A percentile compares a stretch with the other conserved stretches of the same genome.
These are phyloP conservation scores for Macrotis lagotis DNA, from an alignment of 2,113 vertebrate species.

Conservation along the genomic window DNA sequence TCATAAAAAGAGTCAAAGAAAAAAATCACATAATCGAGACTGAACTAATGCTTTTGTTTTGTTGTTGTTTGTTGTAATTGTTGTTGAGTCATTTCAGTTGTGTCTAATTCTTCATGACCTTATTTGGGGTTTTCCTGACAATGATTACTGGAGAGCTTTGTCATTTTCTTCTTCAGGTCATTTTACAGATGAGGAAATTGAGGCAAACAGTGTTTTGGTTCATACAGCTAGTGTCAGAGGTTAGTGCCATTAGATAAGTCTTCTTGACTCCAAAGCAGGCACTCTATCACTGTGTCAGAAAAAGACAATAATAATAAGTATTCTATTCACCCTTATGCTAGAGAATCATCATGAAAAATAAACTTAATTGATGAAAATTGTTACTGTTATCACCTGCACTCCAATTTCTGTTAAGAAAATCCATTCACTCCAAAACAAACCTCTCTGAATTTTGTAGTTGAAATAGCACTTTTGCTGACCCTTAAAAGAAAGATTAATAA, in stretches of 20 bases:
- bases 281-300: neutral
- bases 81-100: neutral
- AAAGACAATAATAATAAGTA: neutral
- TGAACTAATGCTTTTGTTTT: neutral
- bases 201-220: neutral
- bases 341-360: conserved; percentile 7
- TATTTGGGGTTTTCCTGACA: neutral
- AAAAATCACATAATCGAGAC: conserved; percentile 41
- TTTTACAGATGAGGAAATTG: neutral
- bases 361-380: conserved; percentile 1
- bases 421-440: conserved; percentile 27
- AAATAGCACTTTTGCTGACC: neutral
- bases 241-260: neutral
- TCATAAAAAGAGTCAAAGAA: neutral
- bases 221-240: neutral
- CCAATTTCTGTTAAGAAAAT: neutral
- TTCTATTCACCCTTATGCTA: neutral
- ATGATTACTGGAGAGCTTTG: neutral
- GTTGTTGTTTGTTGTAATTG: neutral
- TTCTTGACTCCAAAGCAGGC: neutral
- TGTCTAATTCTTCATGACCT: neutral
- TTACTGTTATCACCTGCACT: neutral
- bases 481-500: conserved; percentile 30
- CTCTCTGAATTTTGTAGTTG: conserved; percentile 13
- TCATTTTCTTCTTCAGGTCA: neutral